These are phyloP conservation scores for Philotrypesis tridentata DNA, from an alignment of 1,140 invertebrate genomes.

Conservation along the genomic window DNA sequence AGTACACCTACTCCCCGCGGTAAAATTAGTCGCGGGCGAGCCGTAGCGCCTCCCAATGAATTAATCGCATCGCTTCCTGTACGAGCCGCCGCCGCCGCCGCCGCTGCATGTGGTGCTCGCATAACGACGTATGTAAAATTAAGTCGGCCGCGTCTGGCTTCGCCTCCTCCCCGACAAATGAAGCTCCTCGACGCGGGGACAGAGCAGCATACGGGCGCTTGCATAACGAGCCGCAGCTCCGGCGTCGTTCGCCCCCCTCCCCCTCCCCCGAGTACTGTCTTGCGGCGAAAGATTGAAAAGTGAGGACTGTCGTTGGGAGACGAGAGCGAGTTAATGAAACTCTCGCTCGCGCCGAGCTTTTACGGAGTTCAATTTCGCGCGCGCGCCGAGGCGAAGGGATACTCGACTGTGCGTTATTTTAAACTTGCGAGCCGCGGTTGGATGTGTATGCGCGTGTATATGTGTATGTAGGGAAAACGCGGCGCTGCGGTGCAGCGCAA, in stretches of 20 bases:
- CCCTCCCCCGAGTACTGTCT: neutral
- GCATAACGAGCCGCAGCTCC: conserved; percentile 54
- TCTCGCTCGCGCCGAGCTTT: neutral
- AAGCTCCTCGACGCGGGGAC: conserved; percentile 55
- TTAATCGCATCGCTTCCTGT: neutral
- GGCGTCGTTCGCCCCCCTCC: too few relatives aligned
- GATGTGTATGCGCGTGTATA: too few relatives aligned
- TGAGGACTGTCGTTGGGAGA: neutral
- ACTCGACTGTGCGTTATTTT: too few relatives aligned
- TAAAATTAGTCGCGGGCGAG: neutral
- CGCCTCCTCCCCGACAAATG: conserved; percentile 53
- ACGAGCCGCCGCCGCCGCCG: too few relatives aligned
- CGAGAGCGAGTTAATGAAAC: neutral
- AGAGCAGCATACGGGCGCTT: too few relatives aligned
- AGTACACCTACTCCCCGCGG: too few relatives aligned
- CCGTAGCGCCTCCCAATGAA: neutral
- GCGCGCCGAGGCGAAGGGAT: too few relatives aligned
- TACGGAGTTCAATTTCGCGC: neutral
- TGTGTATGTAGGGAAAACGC: too few relatives aligned
- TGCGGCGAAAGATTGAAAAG: conserved; percentile 20
- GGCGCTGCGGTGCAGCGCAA: too few relatives aligned
- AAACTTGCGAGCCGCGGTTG: too few relatives aligned
- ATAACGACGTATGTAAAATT: conserved; percentile 56
- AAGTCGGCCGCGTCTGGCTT: conserved; percentile 50
- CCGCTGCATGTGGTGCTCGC: neutral